Conservation (phyloP, 1,140 invertebrate species). For the Pseudoatta argentina region DNA sequence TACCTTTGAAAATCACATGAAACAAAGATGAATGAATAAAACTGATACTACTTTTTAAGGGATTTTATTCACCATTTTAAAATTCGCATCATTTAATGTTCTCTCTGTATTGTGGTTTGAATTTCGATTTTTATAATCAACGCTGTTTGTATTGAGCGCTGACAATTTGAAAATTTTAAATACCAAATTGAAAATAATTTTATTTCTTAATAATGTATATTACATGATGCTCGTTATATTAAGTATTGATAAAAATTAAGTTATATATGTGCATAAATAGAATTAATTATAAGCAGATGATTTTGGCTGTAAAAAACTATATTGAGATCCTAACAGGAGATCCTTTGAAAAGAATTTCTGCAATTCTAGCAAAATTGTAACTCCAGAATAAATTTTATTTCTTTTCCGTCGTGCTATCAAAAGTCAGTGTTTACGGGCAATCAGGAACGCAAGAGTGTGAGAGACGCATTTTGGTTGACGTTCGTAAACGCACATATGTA, state of each 20-base stretch:
- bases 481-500: constrained; percentile 27
- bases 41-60: background rate
- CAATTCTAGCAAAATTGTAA: background rate
- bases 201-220: background rate
- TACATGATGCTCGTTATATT: too few species aligned
- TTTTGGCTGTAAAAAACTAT: background rate
- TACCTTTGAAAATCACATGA: background rate
- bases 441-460: background rate
- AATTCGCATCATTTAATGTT: background rate
- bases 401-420: constrained; percentile 1
- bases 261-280: background rate
- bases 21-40: background rate
- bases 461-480: background rate
- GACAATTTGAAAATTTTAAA: background rate
- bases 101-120: background rate
- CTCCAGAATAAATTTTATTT: constrained; percentile 19
- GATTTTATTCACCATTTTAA: background rate
- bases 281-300: background rate
- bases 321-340: background rate
- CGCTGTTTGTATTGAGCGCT: background rate
- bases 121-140: background rate
- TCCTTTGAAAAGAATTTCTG: background rate
- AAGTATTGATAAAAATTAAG: background rate
- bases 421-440: constrained; percentile 35
- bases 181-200: background rate